These are phyloP conservation scores for Tortricodes alternella DNA, from an alignment of 2,888 invertebrate genomes.

Conservation along the genomic window DNA sequence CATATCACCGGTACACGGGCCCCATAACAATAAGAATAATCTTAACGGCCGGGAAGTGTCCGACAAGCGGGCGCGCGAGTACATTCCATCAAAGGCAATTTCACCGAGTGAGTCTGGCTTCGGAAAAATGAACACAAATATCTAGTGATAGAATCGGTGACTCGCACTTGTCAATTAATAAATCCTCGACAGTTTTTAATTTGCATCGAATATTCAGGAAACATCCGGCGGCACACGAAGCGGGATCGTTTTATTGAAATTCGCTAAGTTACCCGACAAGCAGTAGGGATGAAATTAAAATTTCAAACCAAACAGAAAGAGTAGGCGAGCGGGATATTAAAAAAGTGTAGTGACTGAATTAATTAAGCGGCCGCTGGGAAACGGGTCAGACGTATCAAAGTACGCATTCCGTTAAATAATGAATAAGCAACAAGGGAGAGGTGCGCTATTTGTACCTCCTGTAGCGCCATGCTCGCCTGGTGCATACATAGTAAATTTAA, in stretches of 20 bases:
- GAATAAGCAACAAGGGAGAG: constrained; percentile 3
- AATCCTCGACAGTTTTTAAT: constrained; percentile 4
- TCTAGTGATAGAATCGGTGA: not conserved
- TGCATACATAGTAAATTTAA: not conserved
- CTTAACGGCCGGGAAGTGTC: constrained; percentile 59
- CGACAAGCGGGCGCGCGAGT: constrained; percentile 46
- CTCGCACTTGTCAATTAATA: constrained; percentile 15
- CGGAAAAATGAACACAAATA: not conserved
- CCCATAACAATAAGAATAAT: constrained; percentile 66
- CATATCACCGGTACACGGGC: constrained; percentile 45
- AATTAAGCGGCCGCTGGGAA: constrained; percentile 16
- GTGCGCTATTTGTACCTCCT: not conserved
- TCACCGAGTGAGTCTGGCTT: not conserved
- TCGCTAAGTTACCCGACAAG: constrained; percentile 13
- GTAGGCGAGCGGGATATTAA: constrained; percentile 12
- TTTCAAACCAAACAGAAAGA: constrained; percentile 9
- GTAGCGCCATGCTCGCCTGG: not conserved
- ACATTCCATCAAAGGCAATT: constrained; percentile 13
- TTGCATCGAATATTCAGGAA: constrained; percentile 1
- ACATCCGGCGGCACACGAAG: constrained; percentile 8
- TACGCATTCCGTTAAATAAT: constrained; percentile 29
- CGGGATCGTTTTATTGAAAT: constrained; percentile 14
- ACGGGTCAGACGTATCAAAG: constrained; percentile 20
- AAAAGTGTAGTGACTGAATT: constrained; percentile 21
- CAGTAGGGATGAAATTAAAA: constrained; percentile 18